Base-by-base conservation (phyloP, 64 coral and sea anemone species). In the Porites lutea region DNA sequence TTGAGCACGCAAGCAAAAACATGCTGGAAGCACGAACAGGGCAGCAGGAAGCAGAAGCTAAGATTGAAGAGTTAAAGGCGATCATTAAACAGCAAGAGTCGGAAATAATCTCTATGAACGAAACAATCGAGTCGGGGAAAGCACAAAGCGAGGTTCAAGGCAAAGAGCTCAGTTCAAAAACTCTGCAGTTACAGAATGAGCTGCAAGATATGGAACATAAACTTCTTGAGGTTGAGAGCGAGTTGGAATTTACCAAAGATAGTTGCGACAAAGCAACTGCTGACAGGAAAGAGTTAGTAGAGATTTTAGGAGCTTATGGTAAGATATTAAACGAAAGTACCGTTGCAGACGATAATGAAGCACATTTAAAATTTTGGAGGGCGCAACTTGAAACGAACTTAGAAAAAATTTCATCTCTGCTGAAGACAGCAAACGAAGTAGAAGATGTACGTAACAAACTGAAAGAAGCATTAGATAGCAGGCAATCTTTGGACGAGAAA, bases 151-250 rank as follows among this genome's bases (percentile, higher is more conserved):
- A 74, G 67, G 54, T n/a, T 43, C 65, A 71, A 7, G 59, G 46
- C 15, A 45, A 69, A 20, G 84, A 87, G 22, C 22, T 72, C 55
- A 4, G 15, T 3, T 73, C 48, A 58, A 87, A 74, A 72, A 43
- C 14, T 15, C 20, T 73, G 73, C 2, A 71, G 20, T 72, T 87
- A 8, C 67, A 71, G 51, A 73, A 19, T 4, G 49, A 71, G 3
- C n/a, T 87, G 12, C 66, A 87, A 55, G 49, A 57, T 59, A 37
- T 51, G 14, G 9, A 58, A 10, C 49, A 74, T 16, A 87, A 43
- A 65, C 66, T 87, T 72, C 71, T 87, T 37, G 84, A 87, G 50
- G 84, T 60, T 20, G 84, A 87, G 12, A 73, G n/a, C 68, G 84
- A 71, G 13, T 6, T 72, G 18, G 71, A 87, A n/a, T 72, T 57